phyloP scores from a whole-genome alignment of 2,888 invertebrate species.

The Amphipyra tragopoginis region DNA sequence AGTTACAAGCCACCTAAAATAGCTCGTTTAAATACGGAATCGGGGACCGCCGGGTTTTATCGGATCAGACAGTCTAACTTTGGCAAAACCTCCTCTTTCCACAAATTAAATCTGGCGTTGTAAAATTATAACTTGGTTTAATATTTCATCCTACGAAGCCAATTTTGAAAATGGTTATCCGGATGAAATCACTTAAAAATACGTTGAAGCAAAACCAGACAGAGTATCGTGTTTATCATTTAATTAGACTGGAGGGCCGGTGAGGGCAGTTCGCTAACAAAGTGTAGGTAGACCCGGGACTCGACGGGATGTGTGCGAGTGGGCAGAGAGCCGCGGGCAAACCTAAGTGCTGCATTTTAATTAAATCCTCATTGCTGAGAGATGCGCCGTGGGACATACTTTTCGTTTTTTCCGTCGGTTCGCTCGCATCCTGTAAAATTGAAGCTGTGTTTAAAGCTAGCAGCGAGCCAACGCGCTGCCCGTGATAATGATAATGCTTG shows the following conservation, averaged over 20 bases:
- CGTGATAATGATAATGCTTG: conserved; percentile 69
- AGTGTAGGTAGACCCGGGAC: conserved; percentile 29
- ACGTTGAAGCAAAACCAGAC: conserved; percentile 22
- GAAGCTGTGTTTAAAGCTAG: conserved; percentile 65
- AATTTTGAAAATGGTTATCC: conserved; percentile 37
- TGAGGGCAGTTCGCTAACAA: conserved; percentile 42
- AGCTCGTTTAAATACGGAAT: conserved; percentile 75
- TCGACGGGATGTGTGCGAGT: conserved; percentile 35
- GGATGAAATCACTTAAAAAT: conserved; percentile 59
- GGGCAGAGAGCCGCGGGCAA: conserved; percentile 58
- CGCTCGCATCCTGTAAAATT: conserved; percentile 67
- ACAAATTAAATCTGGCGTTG: conserved; percentile 46
- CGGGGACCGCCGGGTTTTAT: conserved; percentile 71
- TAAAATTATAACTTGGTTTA: conserved; percentile 26
- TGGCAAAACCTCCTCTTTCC: conserved; percentile 51
- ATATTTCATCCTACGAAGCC: conserved; percentile 42
- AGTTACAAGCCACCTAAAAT: conserved; percentile 70
- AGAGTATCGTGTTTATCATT: conserved; percentile 70
- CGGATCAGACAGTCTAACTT: conserved; percentile 76
- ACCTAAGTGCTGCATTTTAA: conserved; percentile 76
- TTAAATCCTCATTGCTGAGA: conserved; percentile 76
- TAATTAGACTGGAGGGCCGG: conserved; percentile 67
- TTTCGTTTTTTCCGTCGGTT: conserved; percentile 66
- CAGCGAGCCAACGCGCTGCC: conserved; percentile 58
- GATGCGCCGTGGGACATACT: conserved; percentile 61